Evolutionary conservation across 2,888 invertebrate genomes (phyloP).

Genomic region (Caenorhabditis sp.): DNA sequence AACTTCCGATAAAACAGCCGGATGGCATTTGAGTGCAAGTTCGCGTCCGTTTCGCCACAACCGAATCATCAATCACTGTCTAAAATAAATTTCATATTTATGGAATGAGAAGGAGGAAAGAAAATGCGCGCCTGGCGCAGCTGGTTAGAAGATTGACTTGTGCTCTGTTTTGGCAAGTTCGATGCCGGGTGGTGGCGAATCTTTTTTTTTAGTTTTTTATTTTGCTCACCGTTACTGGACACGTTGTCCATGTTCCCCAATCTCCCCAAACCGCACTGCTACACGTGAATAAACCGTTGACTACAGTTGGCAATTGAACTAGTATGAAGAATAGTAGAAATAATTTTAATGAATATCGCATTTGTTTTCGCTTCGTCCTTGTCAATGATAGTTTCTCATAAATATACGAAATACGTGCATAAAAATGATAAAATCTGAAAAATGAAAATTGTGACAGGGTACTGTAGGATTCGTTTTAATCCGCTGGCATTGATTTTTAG

Average conservation of each 20-base stretch:
- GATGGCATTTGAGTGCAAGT: constrained; percentile 5
- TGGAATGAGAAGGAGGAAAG: too few species aligned
- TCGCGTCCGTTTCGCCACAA: constrained; percentile 20
- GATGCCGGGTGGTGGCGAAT: too few species aligned
- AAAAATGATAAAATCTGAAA: background rate
- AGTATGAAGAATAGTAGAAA: background rate
- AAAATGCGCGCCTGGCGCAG: too few species aligned
- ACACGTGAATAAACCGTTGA: constrained; percentile 3
- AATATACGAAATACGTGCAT: background rate
- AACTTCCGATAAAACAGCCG: constrained; percentile 9
- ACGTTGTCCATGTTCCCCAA: constrained; percentile 30
- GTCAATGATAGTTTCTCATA: background rate
- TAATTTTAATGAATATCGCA: background rate
- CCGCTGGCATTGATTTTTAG: background rate
- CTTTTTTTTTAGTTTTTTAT: background rate
- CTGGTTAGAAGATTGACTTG: too few species aligned
- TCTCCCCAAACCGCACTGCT: constrained; percentile 15
- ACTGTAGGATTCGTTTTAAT: background rate
- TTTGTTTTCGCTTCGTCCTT: background rate
- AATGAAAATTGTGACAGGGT: background rate
- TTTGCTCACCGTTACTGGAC: constrained; percentile 11
- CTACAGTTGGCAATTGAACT: background rate
- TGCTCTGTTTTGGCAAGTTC: too few species aligned
- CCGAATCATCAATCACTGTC: constrained; percentile 25
- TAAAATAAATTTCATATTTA: background rate